Percentiles rank a stretch among this genome's conserved stretches.
Evolutionary conservation across 2,113 vertebrate species (phyloP).

Genomic region (Budorcas taxicolor): DNA sequence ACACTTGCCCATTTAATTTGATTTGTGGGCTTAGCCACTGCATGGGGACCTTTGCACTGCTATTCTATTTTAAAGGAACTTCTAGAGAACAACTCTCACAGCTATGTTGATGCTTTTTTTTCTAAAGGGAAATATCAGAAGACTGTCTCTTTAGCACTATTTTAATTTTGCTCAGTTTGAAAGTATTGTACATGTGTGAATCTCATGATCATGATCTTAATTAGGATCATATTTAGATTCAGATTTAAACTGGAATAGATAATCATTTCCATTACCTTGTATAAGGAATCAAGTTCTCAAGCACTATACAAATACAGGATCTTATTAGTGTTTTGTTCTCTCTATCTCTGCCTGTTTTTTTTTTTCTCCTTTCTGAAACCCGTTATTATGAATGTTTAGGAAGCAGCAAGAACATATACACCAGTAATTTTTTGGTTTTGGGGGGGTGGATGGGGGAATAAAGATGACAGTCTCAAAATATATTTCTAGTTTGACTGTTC

Average conservation of each 20-base stretch:
- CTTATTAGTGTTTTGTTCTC: neutral
- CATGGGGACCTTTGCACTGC: neutral
- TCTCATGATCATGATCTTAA: conserved; percentile 27
- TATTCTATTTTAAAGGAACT: conserved; percentile 6
- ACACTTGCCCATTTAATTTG: neutral
- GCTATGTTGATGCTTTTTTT: neutral
- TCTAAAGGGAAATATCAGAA: neutral
- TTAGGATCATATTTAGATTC: conserved; percentile 33
- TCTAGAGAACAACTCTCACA: neutral
- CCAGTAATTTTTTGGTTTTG: neutral
- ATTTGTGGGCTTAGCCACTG: neutral
- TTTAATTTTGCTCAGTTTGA: conserved; percentile 7
- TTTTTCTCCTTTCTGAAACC: neutral
- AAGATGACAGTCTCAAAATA: neutral
- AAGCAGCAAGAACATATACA: neutral
- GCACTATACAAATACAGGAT: neutral
- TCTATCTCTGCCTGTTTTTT: neutral
- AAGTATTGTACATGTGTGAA: neutral
- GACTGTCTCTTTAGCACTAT: neutral
- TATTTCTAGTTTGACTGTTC: neutral
- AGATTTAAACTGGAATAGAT: neutral
- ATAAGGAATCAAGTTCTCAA: neutral
- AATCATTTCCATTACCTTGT: conserved; percentile 18
- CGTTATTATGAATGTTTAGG: neutral
- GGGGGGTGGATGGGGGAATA: neutral